These are phyloP conservation scores for Cabera pusaria DNA, from an alignment of 2,888 invertebrate genomes.

Conservation along the genomic window DNA sequence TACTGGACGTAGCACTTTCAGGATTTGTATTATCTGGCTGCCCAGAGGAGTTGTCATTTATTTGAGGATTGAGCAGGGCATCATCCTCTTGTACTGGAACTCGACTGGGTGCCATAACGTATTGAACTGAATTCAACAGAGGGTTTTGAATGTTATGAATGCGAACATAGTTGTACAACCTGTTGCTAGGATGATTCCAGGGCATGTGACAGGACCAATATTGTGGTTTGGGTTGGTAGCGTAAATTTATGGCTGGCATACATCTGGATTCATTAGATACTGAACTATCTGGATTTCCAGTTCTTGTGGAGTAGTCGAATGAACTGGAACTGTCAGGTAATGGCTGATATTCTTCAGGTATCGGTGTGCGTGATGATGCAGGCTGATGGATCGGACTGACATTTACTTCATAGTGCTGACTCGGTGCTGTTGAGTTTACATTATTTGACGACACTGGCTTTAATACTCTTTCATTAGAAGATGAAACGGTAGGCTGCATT, in stretches of 20 bases:
- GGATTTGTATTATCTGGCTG: not conserved
- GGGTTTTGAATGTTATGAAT: slow-evolving; percentile 55
- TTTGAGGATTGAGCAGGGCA: slow-evolving; percentile 3
- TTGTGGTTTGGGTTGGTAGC: slow-evolving; percentile 70
- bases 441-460: slow-evolving; percentile 65
- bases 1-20: not conserved
- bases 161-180: slow-evolving; percentile 52
- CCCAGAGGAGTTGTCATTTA: slow-evolving; percentile 1
- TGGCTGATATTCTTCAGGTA: slow-evolving; percentile 76
- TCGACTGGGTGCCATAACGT: slow-evolving; percentile 38
- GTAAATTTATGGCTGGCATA: slow-evolving; percentile 58
- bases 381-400: slow-evolving; percentile 55
- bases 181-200: slow-evolving; percentile 19
- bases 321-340: slow-evolving; percentile 73
- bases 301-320: slow-evolving; percentile 55
- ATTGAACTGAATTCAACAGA: slow-evolving; percentile 48
- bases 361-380: slow-evolving; percentile 64
- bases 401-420: slow-evolving; percentile 58
- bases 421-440: slow-evolving; percentile 63
- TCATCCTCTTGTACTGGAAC: slow-evolving; percentile 3
- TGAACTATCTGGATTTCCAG: slow-evolving; percentile 48
- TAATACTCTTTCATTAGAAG: slow-evolving; percentile 41
- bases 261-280: slow-evolving; percentile 40
- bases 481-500: slow-evolving; percentile 42
- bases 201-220: slow-evolving; percentile 49